phyloP scores from a whole-genome alignment of 2,113 vertebrate species.

The Heloderma charlesbogerti region DNA sequence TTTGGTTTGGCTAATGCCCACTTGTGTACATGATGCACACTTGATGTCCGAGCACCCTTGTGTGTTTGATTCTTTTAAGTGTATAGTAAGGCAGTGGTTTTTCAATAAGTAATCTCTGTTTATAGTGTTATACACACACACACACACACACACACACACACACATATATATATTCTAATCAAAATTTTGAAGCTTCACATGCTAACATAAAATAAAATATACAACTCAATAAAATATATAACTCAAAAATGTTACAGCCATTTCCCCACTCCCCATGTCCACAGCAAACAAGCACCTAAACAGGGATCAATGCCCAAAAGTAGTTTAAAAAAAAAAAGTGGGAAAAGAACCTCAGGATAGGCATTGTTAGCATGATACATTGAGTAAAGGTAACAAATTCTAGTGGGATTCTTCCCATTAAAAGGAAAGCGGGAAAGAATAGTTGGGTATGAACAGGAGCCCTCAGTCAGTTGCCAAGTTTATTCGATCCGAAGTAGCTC shows the following conservation, averaged over 20 bases:
- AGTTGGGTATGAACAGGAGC: constrained; percentile 66
- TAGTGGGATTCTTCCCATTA: constrained; percentile 55
- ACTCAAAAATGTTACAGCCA: constrained; percentile 72
- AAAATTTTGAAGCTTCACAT: constrained; percentile 77
- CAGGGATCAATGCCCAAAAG: constrained; percentile 64
- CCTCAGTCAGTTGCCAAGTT: constrained; percentile 68
- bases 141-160: constrained; percentile 46
- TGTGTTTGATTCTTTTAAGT: constrained; percentile 75
- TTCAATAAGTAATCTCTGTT: constrained; percentile 78
- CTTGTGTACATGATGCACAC: constrained; percentile 77
- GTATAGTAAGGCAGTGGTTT: constrained; percentile 90
- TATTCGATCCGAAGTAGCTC: constrained; percentile 97
- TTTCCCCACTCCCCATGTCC: constrained; percentile 50
- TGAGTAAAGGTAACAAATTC: constrained; percentile 70
- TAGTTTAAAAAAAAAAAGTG: constrained; percentile 56
- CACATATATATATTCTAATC: constrained; percentile 62
- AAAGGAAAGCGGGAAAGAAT: constrained; percentile 51
- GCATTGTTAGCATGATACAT: constrained; percentile 69
- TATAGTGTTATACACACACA: constrained; percentile 30
- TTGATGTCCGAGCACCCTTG: constrained; percentile 77
- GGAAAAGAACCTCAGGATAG: constrained; percentile 13
- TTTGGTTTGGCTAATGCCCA: constrained; percentile 88
- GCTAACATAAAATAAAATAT: constrained; percentile 81
- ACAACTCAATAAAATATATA: constrained; percentile 86
- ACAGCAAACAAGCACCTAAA: constrained; percentile 72